phyloP scores from a whole-genome alignment of 2,113 vertebrate genomes.

The Microtus richardsoni region DNA sequence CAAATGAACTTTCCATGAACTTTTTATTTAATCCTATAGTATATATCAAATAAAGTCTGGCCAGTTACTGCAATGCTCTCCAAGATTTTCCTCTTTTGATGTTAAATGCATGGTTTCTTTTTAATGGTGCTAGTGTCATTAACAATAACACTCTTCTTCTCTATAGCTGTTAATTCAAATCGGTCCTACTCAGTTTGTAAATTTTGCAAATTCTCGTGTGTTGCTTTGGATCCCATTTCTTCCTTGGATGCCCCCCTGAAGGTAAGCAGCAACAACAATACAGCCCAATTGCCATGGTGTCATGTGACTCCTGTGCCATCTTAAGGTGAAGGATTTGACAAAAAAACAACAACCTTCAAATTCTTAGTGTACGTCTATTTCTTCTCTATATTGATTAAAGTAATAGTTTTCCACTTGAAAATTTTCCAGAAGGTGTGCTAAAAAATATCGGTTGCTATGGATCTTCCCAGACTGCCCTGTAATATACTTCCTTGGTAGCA shows the following conservation, averaged over 20 bases:
- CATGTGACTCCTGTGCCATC: background rate
- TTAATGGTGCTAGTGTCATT: background rate
- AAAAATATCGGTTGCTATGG: background rate
- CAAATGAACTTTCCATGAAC: background rate
- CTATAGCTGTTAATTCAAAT: background rate
- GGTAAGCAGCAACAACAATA: background rate
- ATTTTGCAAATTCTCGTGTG: background rate
- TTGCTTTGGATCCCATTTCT: background rate
- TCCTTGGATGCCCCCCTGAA: background rate
- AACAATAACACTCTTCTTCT: background rate
- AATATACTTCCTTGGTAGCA: background rate
- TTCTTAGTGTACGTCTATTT: background rate
- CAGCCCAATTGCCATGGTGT: background rate
- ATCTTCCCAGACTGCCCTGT: background rate
- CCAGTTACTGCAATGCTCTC: background rate
- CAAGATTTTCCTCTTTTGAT: background rate
- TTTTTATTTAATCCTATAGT: background rate
- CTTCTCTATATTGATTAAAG: background rate
- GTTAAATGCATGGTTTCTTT: background rate
- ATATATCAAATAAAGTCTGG: background rate
- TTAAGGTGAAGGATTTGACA: background rate
- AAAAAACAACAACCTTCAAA: background rate
- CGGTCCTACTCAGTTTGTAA: background rate
- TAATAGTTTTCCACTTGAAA: background rate
- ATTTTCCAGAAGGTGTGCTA: background rate